Conservation (phyloP, 2,113 vertebrate species). For the Pimephales promelas region DNA sequence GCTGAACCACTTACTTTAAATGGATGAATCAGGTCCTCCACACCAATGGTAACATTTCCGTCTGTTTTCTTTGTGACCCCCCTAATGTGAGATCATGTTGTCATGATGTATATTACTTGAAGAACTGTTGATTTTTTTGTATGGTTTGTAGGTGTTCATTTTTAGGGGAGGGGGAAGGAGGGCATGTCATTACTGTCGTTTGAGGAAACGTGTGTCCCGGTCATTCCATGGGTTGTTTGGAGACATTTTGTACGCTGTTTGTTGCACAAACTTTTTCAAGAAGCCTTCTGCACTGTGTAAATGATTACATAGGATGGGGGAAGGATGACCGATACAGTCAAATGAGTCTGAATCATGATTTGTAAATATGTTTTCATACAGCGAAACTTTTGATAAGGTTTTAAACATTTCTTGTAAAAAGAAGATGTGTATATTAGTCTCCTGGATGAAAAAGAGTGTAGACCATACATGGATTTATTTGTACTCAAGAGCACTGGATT, state of each 20-base stretch:
- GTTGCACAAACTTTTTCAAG: constrained; percentile 82
- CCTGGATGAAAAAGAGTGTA: constrained; percentile 69
- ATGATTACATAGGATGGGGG: constrained; percentile 68
- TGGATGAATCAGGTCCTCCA: constrained; percentile 43
- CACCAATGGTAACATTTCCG: constrained; percentile 63
- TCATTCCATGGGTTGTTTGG: constrained; percentile 71
- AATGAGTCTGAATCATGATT: constrained; percentile 63
- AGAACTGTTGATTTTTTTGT: constrained; percentile 63
- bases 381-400: constrained; percentile 83
- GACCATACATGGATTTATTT: constrained; percentile 81
- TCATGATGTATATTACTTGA: constrained; percentile 74
- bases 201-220: constrained; percentile 53
- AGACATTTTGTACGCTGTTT: constrained; percentile 78
- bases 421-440: constrained; percentile 74
- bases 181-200: constrained; percentile 43
- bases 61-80: constrained; percentile 56
- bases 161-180: constrained; percentile 38
- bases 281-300: constrained; percentile 86
- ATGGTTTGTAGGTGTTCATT: constrained; percentile 54
- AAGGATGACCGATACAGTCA: constrained; percentile 58
- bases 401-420: constrained; percentile 80
- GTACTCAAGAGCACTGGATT: constrained; percentile 81
- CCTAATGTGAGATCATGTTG: constrained; percentile 59
- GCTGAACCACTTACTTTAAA: constrained; percentile 46
- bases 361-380: constrained; percentile 82